phyloP scores from a whole-genome alignment of 2,113 vertebrate genomes.

The Muntiacus muntjak region DNA sequence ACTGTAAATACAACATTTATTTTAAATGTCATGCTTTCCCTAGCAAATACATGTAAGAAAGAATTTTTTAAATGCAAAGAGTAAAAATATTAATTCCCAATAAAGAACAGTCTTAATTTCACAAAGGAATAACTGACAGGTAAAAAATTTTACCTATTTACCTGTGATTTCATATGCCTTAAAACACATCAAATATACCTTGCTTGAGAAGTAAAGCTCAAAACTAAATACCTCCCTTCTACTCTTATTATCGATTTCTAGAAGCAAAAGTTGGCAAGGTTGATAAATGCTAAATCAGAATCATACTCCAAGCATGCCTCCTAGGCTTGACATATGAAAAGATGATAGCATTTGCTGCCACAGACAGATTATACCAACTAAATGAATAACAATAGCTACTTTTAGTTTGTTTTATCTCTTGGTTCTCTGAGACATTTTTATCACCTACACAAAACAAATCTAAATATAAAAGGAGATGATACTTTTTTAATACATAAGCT shows the following conservation, averaged over 20 bases:
- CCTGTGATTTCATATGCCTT: neutral
- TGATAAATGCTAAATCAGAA: conserved; percentile 19
- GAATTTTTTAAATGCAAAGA: neutral
- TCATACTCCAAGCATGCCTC: neutral
- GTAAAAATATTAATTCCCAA: neutral
- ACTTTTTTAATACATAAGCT: neutral
- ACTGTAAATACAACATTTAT: neutral
- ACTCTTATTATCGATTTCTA: neutral
- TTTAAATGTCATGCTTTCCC: neutral
- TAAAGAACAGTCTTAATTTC: neutral
- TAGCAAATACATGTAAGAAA: neutral
- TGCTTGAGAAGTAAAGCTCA: neutral
- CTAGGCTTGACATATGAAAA: neutral
- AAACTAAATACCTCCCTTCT: neutral
- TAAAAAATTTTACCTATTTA: neutral
- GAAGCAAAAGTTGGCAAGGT: neutral
- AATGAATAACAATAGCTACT: neutral
- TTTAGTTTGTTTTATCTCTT: neutral
- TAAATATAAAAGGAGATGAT: neutral
- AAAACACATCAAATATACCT: neutral
- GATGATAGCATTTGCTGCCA: neutral
- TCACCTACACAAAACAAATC: neutral
- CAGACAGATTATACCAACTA: neutral
- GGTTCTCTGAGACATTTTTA: neutral
- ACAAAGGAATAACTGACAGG: neutral